phyloP scores from a whole-genome alignment of 2,113 vertebrate genomes.

The Macroglossus sobrinus region DNA sequence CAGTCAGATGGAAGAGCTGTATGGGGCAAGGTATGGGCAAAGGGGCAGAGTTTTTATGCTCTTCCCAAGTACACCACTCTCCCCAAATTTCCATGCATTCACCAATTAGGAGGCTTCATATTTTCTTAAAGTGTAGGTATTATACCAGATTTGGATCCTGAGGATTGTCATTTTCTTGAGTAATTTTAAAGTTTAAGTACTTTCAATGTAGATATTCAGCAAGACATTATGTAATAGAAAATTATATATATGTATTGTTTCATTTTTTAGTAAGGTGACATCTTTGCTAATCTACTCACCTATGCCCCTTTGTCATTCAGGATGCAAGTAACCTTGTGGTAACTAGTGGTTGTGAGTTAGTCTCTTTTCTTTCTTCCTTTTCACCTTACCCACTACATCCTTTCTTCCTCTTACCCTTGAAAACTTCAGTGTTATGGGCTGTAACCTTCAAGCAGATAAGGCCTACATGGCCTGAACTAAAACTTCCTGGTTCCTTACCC shows the following conservation, averaged over 20 bases:
- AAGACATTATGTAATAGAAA: neutral
- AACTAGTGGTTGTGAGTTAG: neutral
- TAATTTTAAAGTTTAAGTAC: neutral
- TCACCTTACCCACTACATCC: too few species aligned
- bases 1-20: neutral
- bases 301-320: neutral
- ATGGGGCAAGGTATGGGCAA: neutral
- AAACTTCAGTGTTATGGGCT: neutral
- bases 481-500: neutral
- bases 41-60: neutral
- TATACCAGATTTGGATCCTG: neutral
- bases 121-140: neutral
- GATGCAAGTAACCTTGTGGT: neutral
- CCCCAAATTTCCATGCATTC: neutral
- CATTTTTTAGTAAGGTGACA: neutral
- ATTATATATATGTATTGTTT: neutral
- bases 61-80: neutral
- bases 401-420: neutral
- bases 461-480: neutral
- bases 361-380: neutral
- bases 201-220: neutral
- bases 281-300: neutral
- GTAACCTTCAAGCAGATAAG: neutral
- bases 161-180: conserved; percentile 19
- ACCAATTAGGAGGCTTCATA: neutral